These are phyloP conservation scores for Apamea sordens DNA, from an alignment of 2,888 invertebrate genomes.

Conservation along the genomic window DNA sequence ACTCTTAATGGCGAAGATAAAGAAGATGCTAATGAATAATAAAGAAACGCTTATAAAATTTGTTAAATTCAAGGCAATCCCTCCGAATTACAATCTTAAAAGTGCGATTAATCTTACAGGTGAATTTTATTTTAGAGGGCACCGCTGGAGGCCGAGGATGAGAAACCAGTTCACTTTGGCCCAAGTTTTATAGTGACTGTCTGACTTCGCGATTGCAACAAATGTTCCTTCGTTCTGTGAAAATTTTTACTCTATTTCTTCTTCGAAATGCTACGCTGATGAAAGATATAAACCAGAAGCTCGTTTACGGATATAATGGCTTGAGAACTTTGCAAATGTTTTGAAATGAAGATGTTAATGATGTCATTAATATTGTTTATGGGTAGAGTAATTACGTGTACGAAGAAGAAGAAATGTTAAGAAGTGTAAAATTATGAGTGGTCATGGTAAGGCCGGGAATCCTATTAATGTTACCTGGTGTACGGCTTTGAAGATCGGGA, in stretches of 20 bases:
- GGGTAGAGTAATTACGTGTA: constrained; percentile 34
- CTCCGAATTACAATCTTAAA: constrained; percentile 36
- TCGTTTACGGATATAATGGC: constrained; percentile 41
- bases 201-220: constrained; percentile 28
- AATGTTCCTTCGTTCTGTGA: constrained; percentile 55
- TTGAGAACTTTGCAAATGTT: constrained; percentile 54
- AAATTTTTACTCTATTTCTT: constrained; percentile 55
- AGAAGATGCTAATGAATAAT: constrained; percentile 36
- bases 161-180: constrained; percentile 58
- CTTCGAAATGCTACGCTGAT: constrained; percentile 58
- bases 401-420: no score
- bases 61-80: constrained; percentile 31
- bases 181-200: constrained; percentile 33
- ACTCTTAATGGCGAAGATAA: constrained; percentile 39
- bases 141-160: constrained; percentile 23
- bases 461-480: constrained; percentile 17
- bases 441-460: constrained; percentile 8
- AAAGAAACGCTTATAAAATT: constrained; percentile 39
- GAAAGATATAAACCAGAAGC: constrained; percentile 61
- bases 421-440: constrained; percentile 29
- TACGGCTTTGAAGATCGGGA: constrained; percentile 14
- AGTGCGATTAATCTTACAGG: constrained; percentile 56
- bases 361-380: constrained; percentile 44
- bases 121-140: constrained; percentile 53
- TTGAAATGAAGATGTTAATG: constrained; percentile 47